phyloP scores from a whole-genome alignment of 2,888 invertebrate species.

The Calliopum simillimum region DNA sequence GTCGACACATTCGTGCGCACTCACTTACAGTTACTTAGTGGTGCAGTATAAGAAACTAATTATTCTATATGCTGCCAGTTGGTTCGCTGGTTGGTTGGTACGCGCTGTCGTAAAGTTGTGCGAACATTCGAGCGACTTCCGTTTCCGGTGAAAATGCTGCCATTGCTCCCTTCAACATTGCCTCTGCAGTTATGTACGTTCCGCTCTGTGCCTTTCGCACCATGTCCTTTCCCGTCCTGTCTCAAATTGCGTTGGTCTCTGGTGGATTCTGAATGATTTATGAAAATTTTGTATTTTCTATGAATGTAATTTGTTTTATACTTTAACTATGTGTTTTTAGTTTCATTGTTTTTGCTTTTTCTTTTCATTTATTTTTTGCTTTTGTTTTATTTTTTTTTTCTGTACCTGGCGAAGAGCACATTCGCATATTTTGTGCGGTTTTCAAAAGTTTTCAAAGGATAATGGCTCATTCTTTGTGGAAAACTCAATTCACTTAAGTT shows the following conservation, averaged over 20 bases:
- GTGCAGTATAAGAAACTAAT: conserved; percentile 29
- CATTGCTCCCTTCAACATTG: not conserved
- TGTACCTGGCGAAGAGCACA: not conserved
- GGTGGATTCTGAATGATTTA: conserved; percentile 36
- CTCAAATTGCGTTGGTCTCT: conserved; percentile 10
- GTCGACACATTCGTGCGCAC: not conserved
- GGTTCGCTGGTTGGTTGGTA: too few species aligned
- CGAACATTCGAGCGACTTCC: conserved; percentile 30
- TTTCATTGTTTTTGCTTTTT: not conserved
- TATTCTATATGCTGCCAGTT: conserved; percentile 35
- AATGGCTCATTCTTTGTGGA: conserved; percentile 12
- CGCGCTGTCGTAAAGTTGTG: conserved; percentile 10
- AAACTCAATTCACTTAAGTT: not conserved
- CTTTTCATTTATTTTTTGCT: not conserved
- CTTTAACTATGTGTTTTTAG: not conserved
- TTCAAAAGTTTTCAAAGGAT: conserved; percentile 14
- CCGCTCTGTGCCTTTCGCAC: not conserved
- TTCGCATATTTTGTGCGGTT: not conserved
- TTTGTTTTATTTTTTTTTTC: not conserved
- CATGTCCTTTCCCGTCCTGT: not conserved
- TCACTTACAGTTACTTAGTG: not conserved
- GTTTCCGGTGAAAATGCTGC: conserved; percentile 25
- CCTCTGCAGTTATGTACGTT: not conserved
- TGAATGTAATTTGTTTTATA: conserved; percentile 16
- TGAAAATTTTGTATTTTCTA: conserved; percentile 32